These are phyloP conservation scores for Phalloptychus januarius DNA, from an alignment of 2,797 vertebrate genomes.

Conservation along the genomic window DNA sequence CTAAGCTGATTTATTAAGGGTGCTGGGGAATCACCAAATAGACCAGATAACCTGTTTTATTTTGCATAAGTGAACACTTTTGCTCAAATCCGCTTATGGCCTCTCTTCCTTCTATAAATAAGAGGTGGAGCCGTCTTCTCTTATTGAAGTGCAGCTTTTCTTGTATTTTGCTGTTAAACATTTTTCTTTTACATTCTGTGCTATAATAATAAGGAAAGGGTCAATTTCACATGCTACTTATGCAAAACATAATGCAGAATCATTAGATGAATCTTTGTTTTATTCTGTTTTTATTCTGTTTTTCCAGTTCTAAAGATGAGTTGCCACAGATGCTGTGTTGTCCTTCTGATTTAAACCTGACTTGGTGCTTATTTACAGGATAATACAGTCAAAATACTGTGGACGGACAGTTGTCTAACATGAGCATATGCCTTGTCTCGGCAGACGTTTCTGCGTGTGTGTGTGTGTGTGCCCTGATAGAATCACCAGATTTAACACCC, in stretches of 20 bases:
- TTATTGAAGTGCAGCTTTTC: slow-evolving; percentile 48
- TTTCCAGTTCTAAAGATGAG: not conserved
- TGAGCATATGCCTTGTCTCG: slow-evolving; percentile 33
- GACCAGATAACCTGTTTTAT: slow-evolving; percentile 85
- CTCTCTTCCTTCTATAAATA: slow-evolving; percentile 2
- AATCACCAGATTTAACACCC: slow-evolving; percentile 75
- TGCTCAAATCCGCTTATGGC: slow-evolving; percentile 76
- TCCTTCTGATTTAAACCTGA: not conserved
- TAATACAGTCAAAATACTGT: slow-evolving; percentile 16
- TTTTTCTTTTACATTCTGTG: slow-evolving; percentile 35
- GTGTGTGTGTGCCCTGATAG: slow-evolving; percentile 50
- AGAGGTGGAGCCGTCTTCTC: not conserved
- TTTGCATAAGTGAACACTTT: slow-evolving; percentile 85
- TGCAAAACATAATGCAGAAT: slow-evolving; percentile 6
- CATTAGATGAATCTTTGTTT: not conserved
- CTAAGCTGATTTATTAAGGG: slow-evolving; percentile 86
- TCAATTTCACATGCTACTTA: slow-evolving; percentile 17
- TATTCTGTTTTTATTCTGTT: not conserved
- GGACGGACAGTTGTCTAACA: slow-evolving; percentile 27
- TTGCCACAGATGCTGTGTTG: slow-evolving; percentile 4
- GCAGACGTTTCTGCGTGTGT: not conserved
- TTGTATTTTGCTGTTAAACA: slow-evolving; percentile 37
- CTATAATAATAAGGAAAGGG: slow-evolving; percentile 37
- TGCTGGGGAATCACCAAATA: slow-evolving; percentile 82
- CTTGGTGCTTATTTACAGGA: slow-evolving; percentile 5